phyloP scores from a whole-genome alignment of 1,140 invertebrate species.

The Hycleus phaleratus region DNA sequence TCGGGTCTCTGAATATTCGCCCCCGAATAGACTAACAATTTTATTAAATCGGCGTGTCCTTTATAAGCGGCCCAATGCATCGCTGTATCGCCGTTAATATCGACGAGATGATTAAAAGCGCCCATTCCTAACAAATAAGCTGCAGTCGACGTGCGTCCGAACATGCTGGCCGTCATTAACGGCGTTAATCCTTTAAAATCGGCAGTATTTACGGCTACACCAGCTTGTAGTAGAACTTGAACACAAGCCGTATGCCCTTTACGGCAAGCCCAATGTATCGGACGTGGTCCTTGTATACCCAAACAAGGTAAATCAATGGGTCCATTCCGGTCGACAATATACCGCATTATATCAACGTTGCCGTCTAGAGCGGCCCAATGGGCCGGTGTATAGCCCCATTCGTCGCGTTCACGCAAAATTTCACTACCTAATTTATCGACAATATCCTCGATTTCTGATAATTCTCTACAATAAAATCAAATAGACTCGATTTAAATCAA shows the following conservation, averaged over 20 bases:
- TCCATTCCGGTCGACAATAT: constrained; percentile 72
- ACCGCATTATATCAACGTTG: constrained; percentile 73
- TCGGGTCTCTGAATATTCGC: constrained; percentile 82
- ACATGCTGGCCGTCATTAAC: constrained; percentile 87
- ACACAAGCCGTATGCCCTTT: constrained; percentile 76
- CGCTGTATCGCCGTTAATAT: constrained; percentile 88
- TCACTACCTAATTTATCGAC: constrained; percentile 68
- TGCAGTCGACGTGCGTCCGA: constrained; percentile 80
- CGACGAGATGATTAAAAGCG: constrained; percentile 71
- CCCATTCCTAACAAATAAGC: constrained; percentile 84
- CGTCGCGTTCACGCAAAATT: constrained; percentile 67
- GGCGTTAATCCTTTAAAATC: constrained; percentile 88
- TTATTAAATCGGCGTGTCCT: constrained; percentile 79
- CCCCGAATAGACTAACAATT: constrained; percentile 83
- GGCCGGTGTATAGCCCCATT: constrained; percentile 85
- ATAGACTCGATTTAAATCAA: too few relatives aligned
- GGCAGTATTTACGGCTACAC: constrained; percentile 80
- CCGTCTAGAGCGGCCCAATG: constrained; percentile 88
- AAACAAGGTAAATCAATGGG: constrained; percentile 79
- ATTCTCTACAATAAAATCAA: constrained; percentile 45
- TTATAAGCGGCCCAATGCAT: constrained; percentile 92
- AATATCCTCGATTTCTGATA: constrained; percentile 65
- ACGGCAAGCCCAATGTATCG: constrained; percentile 86
- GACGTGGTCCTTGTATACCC: constrained; percentile 78
- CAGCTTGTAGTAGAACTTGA: constrained; percentile 56